Conservation (phyloP, 2,797 vertebrate species). For the Brachyrhaphis roseni region DNA sequence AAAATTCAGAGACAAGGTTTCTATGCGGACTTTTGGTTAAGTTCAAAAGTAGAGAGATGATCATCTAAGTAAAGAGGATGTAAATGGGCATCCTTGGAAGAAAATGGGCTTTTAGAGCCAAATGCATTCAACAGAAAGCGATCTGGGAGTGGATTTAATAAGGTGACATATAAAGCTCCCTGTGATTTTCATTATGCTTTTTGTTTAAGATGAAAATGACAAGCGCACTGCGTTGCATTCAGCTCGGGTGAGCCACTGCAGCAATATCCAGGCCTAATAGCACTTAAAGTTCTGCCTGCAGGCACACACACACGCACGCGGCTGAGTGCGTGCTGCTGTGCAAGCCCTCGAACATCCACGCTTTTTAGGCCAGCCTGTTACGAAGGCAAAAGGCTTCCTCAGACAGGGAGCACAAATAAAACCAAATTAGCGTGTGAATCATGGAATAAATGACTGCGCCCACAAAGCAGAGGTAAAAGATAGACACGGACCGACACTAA, state of each 20-base stretch:
- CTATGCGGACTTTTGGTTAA: neutral
- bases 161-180: constrained; percentile 40
- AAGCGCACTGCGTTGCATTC: constrained; percentile 48
- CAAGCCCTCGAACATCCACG: constrained; percentile 1
- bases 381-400: constrained; percentile 38
- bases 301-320: constrained; percentile 25
- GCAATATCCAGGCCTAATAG: constrained; percentile 70
- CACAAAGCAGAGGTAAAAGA: constrained; percentile 1
- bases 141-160: constrained; percentile 39
- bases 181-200: constrained; percentile 60
- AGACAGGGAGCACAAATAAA: constrained; percentile 56
- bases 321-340: neutral
- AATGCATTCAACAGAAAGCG: constrained; percentile 33
- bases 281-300: constrained; percentile 55
- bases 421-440: constrained; percentile 62
- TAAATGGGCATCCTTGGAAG: neutral
- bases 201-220: constrained; percentile 65
- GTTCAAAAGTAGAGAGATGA: neutral
- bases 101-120: constrained; percentile 17
- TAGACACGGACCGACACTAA: neutral
- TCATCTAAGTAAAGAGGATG: neutral
- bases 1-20: neutral
- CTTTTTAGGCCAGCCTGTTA: constrained; percentile 36
- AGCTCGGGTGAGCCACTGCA: constrained; percentile 57
- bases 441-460: constrained; percentile 31